These are phyloP conservation scores for Meandrina meandrites DNA, from an alignment of 92 coral and sea anemone genomes.

Conservation along the genomic window DNA sequence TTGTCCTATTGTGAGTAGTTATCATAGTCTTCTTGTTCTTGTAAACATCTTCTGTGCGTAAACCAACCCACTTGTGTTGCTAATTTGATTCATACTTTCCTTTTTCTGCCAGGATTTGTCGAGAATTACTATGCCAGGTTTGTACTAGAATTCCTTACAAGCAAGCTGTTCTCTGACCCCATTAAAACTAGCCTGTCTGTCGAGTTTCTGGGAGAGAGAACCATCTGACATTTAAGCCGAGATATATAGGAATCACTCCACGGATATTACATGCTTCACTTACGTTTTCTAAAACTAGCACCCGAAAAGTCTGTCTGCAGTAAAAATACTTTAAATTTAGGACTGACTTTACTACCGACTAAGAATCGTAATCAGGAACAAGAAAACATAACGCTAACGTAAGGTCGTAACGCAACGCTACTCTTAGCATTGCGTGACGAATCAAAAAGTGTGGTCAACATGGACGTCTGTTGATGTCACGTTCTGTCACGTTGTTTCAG, in stretches of 20 bases:
- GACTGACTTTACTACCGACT: no score
- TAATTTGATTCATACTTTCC: neutral
- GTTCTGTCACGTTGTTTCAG: constrained; percentile 46
- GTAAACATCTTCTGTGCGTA: neutral
- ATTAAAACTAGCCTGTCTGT: no score
- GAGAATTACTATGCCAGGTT: constrained; percentile 98
- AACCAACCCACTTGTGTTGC: neutral
- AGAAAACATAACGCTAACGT: neutral
- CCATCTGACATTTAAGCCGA: no score
- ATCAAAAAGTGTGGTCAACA: neutral
- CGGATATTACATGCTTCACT: no score
- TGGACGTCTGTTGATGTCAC: neutral
- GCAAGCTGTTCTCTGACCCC: no score
- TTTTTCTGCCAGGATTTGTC: constrained; percentile 79
- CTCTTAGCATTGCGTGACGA: neutral
- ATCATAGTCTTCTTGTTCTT: neutral
- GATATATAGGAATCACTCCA: no score
- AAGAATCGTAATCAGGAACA: no score
- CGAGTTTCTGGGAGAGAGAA: no score
- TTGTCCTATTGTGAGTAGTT: neutral
- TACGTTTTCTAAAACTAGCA: neutral
- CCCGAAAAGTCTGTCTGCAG: neutral
- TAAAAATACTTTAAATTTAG: no score
- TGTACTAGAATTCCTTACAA: constrained; percentile 18
- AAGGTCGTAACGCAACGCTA: neutral